A percentile compares a stretch with the other conserved stretches of the same genome.
phyloP scores from a whole-genome alignment of 1,140 invertebrate species.

The Oreohelix idahoensis region DNA sequence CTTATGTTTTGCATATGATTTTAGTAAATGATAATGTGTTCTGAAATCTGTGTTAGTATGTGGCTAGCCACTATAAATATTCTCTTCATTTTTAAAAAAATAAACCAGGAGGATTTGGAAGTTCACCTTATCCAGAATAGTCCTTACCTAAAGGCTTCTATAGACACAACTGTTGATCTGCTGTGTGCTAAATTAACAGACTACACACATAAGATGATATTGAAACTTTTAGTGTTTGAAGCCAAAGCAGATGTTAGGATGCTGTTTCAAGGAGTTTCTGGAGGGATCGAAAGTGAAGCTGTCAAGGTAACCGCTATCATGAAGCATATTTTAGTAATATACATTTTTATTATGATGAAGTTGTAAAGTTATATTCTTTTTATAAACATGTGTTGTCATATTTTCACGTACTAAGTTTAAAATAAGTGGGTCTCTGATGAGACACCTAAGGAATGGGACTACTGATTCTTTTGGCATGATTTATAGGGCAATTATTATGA shows the following conservation, averaged over 20 bases:
- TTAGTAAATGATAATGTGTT: no score
- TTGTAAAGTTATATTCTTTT: no score
- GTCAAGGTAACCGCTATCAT: conserved; percentile 19
- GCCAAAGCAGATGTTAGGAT: conserved; percentile 8
- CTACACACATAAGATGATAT: conserved; percentile 15
- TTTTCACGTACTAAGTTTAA: no score
- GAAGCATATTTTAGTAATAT: no score
- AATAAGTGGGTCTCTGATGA: no score
- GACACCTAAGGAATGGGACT: no score
- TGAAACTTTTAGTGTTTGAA: conserved; percentile 16
- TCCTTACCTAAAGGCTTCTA: not conserved
- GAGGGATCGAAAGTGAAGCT: not conserved
- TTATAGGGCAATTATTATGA: no score
- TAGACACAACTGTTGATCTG: conserved; percentile 3
- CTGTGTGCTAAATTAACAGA: conserved; percentile 19
- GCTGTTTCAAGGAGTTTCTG: conserved; percentile 3
- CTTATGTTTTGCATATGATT: no score
- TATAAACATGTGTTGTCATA: no score
- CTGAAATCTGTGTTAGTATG: no score
- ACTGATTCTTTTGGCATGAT: no score
- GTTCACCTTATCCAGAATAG: conserved; percentile 11
- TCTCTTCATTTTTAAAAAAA: not conserved
- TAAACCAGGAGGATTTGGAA: conserved; percentile 26
- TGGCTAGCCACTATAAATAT: not conserved
- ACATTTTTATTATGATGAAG: no score